Percentiles rank a stretch among this genome's conserved stretches.
Evolutionary conservation across 1,140 invertebrate species (phyloP).

Genomic region (Tetranychus urticae): DNA sequence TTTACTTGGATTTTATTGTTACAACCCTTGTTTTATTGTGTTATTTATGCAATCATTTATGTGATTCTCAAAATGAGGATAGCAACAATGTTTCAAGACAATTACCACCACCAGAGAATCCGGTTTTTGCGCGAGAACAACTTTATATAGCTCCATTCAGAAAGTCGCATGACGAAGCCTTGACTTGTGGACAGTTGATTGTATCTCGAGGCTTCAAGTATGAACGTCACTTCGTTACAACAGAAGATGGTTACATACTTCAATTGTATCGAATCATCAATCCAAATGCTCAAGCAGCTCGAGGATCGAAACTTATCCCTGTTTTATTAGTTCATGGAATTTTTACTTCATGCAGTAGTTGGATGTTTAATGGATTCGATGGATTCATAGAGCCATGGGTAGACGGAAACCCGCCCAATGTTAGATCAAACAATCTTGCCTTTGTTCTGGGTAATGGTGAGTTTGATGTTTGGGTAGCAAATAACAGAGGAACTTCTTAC

Average conservation of each 20-base stretch:
- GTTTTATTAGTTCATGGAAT: conserved; percentile 43
- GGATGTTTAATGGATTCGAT: too few species aligned
- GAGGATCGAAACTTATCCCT: conserved; percentile 12
- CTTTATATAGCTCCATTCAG: too few species aligned
- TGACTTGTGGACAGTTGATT: neutral
- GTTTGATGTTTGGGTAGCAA: conserved; percentile 2
- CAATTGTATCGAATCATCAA: conserved; percentile 6
- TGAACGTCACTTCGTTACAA: conserved; percentile 3
- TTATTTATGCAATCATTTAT: too few species aligned
- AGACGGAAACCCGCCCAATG: too few species aligned
- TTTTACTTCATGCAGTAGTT: conserved; percentile 24
- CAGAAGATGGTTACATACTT: conserved; percentile 4
- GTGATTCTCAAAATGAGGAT: too few species aligned
- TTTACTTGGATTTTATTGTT: too few species aligned
- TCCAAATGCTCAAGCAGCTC: neutral
- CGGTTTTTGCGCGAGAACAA: too few species aligned
- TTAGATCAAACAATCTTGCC: neutral
- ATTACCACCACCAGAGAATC: too few species aligned
- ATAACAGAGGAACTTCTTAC: neutral
- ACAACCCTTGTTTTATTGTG: too few species aligned
- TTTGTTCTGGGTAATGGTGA: neutral
- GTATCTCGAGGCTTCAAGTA: conserved; percentile 1
- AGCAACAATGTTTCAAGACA: too few species aligned
- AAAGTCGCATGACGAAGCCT: too few species aligned
- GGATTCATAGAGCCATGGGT: too few species aligned